These are phyloP conservation scores for Ectobius pallidus DNA, from an alignment of 2,888 invertebrate species.

Conservation along the genomic window DNA sequence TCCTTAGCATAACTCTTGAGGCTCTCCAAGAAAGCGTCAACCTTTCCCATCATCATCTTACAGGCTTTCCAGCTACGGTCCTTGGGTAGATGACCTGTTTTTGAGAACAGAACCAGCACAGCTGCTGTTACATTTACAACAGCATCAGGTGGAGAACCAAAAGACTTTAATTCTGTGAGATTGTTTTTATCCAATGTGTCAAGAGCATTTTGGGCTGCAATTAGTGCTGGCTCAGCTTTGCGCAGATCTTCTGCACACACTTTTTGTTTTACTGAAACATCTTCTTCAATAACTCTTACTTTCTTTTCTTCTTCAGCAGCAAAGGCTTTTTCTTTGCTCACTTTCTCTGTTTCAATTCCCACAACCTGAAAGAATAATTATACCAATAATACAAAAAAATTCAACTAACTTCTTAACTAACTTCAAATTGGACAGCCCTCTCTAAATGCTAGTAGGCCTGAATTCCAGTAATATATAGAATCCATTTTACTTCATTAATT, in stretches of 20 bases:
- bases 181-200: constrained; percentile 94
- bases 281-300: constrained; percentile 87
- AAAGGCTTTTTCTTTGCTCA: constrained; percentile 41
- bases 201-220: constrained; percentile 88
- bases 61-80: constrained; percentile 92
- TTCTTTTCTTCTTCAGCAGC: constrained; percentile 87
- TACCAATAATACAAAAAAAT: no score
- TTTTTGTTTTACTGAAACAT: constrained; percentile 82
- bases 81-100: constrained; percentile 84
- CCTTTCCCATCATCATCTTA: constrained; percentile 89
- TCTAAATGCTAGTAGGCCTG: no score
- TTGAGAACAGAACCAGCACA: constrained; percentile 83
- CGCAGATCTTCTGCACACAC: constrained; percentile 88
- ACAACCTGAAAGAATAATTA: constrained; percentile 55
- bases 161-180: constrained; percentile 92
- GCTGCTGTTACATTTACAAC: constrained; percentile 88
- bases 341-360: constrained; percentile 88
- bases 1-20: constrained; percentile 91
- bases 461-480: no score
- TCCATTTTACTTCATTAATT: no score
- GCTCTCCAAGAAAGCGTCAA: constrained; percentile 83
- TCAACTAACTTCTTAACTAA: no score
- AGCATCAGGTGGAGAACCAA: constrained; percentile 88
- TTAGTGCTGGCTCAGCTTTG: constrained; percentile 88
- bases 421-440: no score